Conservation (phyloP, 2,797 vertebrate species). For the Potorous gilbertii region DNA sequence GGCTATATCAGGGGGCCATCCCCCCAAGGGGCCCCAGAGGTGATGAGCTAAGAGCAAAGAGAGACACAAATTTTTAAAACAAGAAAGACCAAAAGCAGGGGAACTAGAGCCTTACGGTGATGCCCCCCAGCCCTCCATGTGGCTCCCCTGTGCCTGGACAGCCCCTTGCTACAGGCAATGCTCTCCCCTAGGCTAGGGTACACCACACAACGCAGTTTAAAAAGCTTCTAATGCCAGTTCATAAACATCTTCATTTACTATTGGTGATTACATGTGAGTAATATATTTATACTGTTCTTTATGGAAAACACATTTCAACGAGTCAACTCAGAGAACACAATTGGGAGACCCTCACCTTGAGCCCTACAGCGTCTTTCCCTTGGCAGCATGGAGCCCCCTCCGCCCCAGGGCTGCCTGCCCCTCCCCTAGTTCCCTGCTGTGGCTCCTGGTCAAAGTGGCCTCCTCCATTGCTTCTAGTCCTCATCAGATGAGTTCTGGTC, state of each 20-base stretch:
- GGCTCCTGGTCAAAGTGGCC: slow-evolving; percentile 72
- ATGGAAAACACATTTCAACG: slow-evolving; percentile 85
- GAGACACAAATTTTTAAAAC: slow-evolving; percentile 65
- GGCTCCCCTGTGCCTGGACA: slow-evolving; percentile 46
- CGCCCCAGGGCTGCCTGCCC: slow-evolving; percentile 79
- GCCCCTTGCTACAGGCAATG: slow-evolving; percentile 44
- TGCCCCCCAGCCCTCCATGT: slow-evolving; percentile 58
- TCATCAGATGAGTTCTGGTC: slow-evolving; percentile 92
- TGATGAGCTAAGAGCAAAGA: slow-evolving; percentile 69
- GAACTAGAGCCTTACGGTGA: slow-evolving; percentile 49
- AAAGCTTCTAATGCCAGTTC: slow-evolving; percentile 85
- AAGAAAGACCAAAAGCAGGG: slow-evolving; percentile 62
- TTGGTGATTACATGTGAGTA: slow-evolving; percentile 86
- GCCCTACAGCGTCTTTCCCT: slow-evolving; percentile 75
- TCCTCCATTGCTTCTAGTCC: slow-evolving; percentile 84
- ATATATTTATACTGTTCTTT: slow-evolving; percentile 86
- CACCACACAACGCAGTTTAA: slow-evolving; percentile 76
- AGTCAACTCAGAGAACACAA: slow-evolving; percentile 85
- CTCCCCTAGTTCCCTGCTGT: slow-evolving; percentile 79
- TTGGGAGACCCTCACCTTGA: slow-evolving; percentile 83
- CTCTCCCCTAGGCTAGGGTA: slow-evolving; percentile 75
- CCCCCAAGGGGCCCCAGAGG: slow-evolving; percentile 42
- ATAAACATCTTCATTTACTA: slow-evolving; percentile 87
- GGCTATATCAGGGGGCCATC: slow-evolving; percentile 53
- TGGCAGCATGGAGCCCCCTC: slow-evolving; percentile 62